These are phyloP conservation scores for Aspidiotus destructor DNA, from an alignment of 2,888 invertebrate species.

Conservation along the genomic window DNA sequence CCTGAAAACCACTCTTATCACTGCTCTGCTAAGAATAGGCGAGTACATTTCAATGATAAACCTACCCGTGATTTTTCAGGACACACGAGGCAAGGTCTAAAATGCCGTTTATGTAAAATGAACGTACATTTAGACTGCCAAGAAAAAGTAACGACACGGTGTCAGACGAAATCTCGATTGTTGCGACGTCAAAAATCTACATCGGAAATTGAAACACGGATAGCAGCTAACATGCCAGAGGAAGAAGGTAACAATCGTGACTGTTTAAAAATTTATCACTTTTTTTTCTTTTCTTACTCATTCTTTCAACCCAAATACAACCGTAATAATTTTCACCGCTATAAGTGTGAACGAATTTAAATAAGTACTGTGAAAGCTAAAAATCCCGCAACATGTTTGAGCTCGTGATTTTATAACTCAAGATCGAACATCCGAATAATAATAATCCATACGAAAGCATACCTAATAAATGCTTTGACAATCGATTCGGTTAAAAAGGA, in stretches of 20 bases:
- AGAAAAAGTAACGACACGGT: slow-evolving; percentile 64
- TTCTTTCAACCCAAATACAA: background rate
- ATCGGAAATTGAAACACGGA: slow-evolving; percentile 66
- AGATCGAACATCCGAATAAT: too few species aligned
- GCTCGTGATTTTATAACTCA: too few species aligned
- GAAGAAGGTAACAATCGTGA: slow-evolving; percentile 66
- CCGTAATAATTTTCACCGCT: background rate
- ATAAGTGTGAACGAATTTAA: background rate
- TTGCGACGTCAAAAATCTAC: slow-evolving; percentile 81
- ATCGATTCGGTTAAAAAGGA: too few species aligned
- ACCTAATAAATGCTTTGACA: too few species aligned
- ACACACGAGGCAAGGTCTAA: slow-evolving; percentile 80
- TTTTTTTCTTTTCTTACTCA: background rate
- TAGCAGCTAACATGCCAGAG: slow-evolving; percentile 42
- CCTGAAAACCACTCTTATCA: too few species aligned
- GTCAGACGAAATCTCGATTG: slow-evolving; percentile 74
- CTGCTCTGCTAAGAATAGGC: too few species aligned
- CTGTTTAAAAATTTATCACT: background rate
- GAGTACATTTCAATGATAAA: too few species aligned
- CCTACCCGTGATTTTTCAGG: slow-evolving; percentile 47
- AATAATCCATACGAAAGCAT: too few species aligned
- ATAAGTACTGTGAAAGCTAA: too few species aligned
- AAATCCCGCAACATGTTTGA: too few species aligned
- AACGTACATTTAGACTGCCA: slow-evolving; percentile 82
- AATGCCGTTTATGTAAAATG: slow-evolving; percentile 81